Evolutionary conservation across 2,888 invertebrate genomes (phyloP).

Genomic region (Gerosis bhagava): DNA sequence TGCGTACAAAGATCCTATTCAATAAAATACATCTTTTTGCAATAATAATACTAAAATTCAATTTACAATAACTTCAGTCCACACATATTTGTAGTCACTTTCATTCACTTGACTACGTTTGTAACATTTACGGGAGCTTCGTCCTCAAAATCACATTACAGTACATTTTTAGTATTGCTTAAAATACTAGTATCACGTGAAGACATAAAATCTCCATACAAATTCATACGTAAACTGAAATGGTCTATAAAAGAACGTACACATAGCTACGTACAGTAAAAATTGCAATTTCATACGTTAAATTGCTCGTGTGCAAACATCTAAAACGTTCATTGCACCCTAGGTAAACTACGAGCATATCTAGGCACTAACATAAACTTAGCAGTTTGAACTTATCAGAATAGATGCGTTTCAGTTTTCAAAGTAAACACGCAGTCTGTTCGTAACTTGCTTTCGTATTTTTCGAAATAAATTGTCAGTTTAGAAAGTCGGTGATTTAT

Average conservation of each 20-base stretch:
- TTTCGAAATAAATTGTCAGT: constrained; percentile 62
- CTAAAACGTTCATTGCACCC: constrained; percentile 33
- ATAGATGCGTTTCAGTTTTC: constrained; percentile 30
- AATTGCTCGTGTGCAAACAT: constrained; percentile 33
- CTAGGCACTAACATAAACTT: constrained; percentile 17
- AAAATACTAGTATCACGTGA: no score
- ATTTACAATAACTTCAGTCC: no score
- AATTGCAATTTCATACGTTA: constrained; percentile 37
- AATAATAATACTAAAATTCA: no score
- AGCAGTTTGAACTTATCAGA: constrained; percentile 21
- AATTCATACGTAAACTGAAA: constrained; percentile 23
- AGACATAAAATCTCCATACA: constrained; percentile 24
- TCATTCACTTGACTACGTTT: no score
- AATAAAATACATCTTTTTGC: no score
- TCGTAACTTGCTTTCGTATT: constrained; percentile 51
- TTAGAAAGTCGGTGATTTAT: constrained; percentile 59
- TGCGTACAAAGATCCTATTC: no score
- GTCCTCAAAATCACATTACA: no score
- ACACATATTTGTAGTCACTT: no score
- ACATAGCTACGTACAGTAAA: constrained; percentile 28
- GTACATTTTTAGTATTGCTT: no score
- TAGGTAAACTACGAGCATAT: no score
- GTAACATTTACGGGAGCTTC: no score
- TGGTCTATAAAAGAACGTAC: constrained; percentile 34
- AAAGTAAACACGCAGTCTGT: constrained; percentile 43